Evolutionary conservation across 2,888 invertebrate species (phyloP).

Genomic region (Eristalis arbustorum): DNA sequence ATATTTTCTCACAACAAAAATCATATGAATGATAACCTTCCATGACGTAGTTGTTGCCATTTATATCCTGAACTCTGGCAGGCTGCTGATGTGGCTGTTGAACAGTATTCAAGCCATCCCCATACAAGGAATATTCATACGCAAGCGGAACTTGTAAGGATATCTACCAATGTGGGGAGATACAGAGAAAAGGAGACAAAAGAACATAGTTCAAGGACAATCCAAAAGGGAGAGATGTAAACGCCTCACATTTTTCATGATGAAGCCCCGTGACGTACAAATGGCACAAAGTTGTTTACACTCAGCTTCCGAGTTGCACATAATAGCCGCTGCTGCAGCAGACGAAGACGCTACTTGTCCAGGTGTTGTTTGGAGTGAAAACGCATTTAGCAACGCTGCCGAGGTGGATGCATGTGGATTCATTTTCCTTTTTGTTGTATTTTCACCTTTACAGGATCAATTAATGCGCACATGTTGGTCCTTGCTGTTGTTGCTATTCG

Average conservation of each 20-base stretch:
- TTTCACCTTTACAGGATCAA: slow-evolving; percentile 41
- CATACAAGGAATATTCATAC: slow-evolving; percentile 51
- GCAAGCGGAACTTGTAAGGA: slow-evolving; percentile 62
- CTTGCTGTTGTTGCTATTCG: background rate
- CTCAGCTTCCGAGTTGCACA: slow-evolving; percentile 60
- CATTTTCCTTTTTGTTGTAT: slow-evolving; percentile 52
- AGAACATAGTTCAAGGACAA: slow-evolving; percentile 1
- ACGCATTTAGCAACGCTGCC: slow-evolving; percentile 22
- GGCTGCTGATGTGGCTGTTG: slow-evolving; percentile 14
- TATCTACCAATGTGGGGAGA: slow-evolving; percentile 35
- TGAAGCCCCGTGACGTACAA: slow-evolving; percentile 60
- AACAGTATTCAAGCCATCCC: slow-evolving; percentile 42
- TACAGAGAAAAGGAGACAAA: background rate
- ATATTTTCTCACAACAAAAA: slow-evolving; percentile 66
- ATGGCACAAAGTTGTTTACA: slow-evolving; percentile 62
- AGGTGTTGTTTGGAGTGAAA: slow-evolving; percentile 40
- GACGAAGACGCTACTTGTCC: slow-evolving; percentile 18
- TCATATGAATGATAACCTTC: slow-evolving; percentile 67
- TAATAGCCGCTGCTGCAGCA: slow-evolving; percentile 45
- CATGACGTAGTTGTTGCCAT: slow-evolving; percentile 64
- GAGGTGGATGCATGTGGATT: slow-evolving; percentile 42
- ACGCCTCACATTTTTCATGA: slow-evolving; percentile 62
- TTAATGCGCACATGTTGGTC: slow-evolving; percentile 15
- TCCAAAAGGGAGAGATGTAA: background rate
- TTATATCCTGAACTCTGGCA: slow-evolving; percentile 51